These are phyloP conservation scores for Tragelaphus scriptus DNA, from an alignment of 2,113 vertebrate genomes.

Conservation along the genomic window DNA sequence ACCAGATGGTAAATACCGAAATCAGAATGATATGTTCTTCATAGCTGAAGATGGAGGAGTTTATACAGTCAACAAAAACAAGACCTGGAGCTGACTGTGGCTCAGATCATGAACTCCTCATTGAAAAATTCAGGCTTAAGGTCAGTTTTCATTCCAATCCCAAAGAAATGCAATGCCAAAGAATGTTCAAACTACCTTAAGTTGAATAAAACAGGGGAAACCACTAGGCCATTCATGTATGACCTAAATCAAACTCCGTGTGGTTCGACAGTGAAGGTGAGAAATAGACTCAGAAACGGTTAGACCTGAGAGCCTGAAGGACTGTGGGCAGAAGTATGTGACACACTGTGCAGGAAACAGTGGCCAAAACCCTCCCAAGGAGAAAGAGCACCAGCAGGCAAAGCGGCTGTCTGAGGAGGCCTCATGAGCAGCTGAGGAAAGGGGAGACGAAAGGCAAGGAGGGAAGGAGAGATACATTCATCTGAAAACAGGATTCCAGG, in stretches of 20 bases:
- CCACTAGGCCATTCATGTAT: not conserved
- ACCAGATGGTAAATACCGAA: not conserved
- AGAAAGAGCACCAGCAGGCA: not conserved
- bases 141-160: too few relatives aligned
- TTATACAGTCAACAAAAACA: not conserved
- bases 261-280: not conserved
- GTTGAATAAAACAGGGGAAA: not conserved
- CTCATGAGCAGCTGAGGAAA: not conserved
- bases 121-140: not conserved
- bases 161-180: too few relatives aligned
- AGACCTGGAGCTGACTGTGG: not conserved
- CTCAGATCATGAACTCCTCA: not conserved
- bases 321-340: rapidly evolving
- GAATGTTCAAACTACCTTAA: not conserved
- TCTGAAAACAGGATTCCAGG: not conserved
- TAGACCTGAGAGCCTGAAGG: not conserved
- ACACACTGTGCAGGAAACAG: not conserved
- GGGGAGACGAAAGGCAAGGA: not conserved
- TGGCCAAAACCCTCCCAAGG: not conserved
- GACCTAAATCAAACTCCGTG: not conserved
- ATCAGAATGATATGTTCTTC: not conserved
- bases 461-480: not conserved
- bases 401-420: not conserved
- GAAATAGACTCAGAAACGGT: not conserved
- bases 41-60: not conserved